Percentiles rank a stretch among this genome's conserved stretches.
Evolutionary conservation across 2,797 vertebrate genomes (phyloP).

Genomic region (Hypotaenidia okinawae): DNA sequence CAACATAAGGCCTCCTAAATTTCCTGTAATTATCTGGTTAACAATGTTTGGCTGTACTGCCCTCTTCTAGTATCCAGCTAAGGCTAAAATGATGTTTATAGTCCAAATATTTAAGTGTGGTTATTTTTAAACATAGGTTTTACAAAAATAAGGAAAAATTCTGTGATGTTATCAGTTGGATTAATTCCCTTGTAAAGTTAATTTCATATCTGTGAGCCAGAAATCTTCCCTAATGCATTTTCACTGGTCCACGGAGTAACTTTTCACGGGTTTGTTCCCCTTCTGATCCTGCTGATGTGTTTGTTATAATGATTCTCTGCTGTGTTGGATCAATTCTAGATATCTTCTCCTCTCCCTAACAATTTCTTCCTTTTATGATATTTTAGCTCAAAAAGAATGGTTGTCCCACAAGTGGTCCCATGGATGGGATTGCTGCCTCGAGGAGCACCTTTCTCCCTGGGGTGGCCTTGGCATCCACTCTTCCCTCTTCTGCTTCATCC

Average conservation of each 20-base stretch:
- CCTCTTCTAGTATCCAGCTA: neutral
- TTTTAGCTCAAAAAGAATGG: neutral
- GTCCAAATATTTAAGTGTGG: neutral
- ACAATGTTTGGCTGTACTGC: neutral
- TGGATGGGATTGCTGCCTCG: conserved; percentile 79
- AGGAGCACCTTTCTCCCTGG: conserved; percentile 77
- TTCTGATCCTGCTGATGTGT: neutral
- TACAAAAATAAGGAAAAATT: neutral
- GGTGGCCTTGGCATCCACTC: conserved; percentile 72
- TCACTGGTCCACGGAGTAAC: neutral
- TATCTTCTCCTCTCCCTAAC: neutral
- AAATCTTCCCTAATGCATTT: neutral
- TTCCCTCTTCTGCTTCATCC: conserved; percentile 78
- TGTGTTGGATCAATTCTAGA: neutral
- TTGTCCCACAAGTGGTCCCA: conserved; percentile 78
- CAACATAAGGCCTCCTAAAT: neutral
- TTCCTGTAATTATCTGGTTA: conserved; percentile 27
- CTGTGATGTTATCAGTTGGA: neutral
- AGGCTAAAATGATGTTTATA: neutral
- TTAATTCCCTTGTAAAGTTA: conserved; percentile 2
- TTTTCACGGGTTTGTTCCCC: neutral
- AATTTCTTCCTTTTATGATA: neutral
- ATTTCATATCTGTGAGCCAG: neutral
- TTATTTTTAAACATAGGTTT: neutral
- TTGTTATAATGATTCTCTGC: neutral